A percentile compares a stretch with the other conserved stretches of the same genome.
Conservation (phyloP, 1,140 invertebrate species). For the Ptiloglossa arizonensis region DNA sequence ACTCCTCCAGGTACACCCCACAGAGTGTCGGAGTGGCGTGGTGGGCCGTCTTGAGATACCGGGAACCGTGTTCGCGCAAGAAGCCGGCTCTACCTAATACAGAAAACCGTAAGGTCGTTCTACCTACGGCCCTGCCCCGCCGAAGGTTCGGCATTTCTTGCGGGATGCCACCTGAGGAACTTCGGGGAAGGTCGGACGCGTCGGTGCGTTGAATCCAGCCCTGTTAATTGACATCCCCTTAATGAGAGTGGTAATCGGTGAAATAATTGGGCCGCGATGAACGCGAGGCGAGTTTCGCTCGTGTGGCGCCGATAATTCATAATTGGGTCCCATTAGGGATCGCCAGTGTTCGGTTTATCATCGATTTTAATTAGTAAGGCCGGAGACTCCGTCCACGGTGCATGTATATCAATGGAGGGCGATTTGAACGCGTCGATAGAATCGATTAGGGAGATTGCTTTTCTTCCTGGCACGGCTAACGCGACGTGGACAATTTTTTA, state of each 20-base stretch:
- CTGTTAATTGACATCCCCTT: slow-evolving; percentile 40
- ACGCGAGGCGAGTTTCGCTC: neutral
- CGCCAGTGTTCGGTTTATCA: neutral
- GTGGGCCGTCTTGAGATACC: slow-evolving; percentile 62
- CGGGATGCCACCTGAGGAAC: slow-evolving; percentile 34
- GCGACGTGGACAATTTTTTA: too few species aligned
- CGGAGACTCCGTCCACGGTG: too few species aligned
- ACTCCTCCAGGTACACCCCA: slow-evolving; percentile 59
- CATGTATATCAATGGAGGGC: neutral
- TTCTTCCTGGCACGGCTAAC: too few species aligned
- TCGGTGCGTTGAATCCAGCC: neutral
- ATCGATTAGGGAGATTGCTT: too few species aligned
- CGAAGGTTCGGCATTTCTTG: slow-evolving; percentile 58
- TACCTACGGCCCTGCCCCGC: slow-evolving; percentile 44
- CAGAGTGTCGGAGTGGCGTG: slow-evolving; percentile 44
- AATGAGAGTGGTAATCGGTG: slow-evolving; percentile 12
- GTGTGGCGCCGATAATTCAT: neutral
- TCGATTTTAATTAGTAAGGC: slow-evolving; percentile 3
- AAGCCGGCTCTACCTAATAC: slow-evolving; percentile 79
- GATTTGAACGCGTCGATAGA: neutral
- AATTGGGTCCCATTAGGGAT: neutral
- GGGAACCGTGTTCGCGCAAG: slow-evolving; percentile 71
- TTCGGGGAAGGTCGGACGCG: slow-evolving; percentile 50
- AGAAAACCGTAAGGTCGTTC: slow-evolving; percentile 74
- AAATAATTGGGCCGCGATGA: slow-evolving; percentile 29